Percentiles rank a stretch among this genome's conserved stretches.
Evolutionary conservation across 2,797 vertebrate genomes (phyloP).

Genomic region (Anniella stebbinsi): DNA sequence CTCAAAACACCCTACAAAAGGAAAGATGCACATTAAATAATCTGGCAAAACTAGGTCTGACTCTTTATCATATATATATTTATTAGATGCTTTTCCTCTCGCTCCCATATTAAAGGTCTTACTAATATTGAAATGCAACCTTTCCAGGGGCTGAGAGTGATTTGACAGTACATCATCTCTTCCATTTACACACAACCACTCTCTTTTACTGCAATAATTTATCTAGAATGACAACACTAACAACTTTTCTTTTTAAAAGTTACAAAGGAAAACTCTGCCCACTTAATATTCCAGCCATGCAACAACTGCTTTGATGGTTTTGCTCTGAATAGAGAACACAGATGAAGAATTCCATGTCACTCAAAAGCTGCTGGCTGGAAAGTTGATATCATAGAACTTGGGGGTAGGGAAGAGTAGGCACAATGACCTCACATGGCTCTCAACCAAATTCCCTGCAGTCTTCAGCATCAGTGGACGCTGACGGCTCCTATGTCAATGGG

Average conservation of each 20-base stretch:
- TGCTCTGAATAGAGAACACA: background rate
- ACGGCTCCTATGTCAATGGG: too few species aligned
- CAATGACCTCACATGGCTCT: too few species aligned
- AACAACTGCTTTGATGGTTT: background rate
- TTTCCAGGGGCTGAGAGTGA: background rate
- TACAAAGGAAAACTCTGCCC: background rate
- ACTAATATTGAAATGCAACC: background rate
- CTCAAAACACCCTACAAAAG: background rate
- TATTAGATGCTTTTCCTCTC: background rate
- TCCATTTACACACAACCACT: background rate
- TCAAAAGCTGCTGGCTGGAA: background rate
- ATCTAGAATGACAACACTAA: background rate
- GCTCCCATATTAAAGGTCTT: background rate
- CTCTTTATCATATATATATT: background rate
- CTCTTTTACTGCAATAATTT: background rate
- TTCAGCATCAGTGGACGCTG: too few species aligned
- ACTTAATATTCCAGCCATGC: background rate
- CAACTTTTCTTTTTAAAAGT: background rate
- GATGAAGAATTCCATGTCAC: background rate
- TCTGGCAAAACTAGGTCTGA: background rate
- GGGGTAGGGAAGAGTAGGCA: too few species aligned
- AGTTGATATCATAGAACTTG: background rate
- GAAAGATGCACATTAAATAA: background rate
- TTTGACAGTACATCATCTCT: background rate
- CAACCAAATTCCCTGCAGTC: too few species aligned